These are phyloP conservation scores for Drosophila neocordata DNA, from an alignment of 1,140 invertebrate species.

Conservation along the genomic window DNA sequence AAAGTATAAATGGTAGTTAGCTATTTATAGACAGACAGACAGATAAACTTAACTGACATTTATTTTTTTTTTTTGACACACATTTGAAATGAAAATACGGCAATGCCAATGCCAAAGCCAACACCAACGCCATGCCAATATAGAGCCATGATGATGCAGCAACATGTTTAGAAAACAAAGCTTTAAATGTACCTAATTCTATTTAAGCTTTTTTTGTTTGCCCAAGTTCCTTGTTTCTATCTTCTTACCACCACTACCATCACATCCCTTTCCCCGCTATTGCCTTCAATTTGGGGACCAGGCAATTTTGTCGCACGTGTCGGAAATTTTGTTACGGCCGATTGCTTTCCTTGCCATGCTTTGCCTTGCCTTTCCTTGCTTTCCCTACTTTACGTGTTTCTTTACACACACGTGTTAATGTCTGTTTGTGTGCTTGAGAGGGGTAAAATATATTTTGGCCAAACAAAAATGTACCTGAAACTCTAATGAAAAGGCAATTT, in stretches of 20 bases:
- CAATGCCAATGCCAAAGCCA: constrained; percentile 16
- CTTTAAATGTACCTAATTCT: constrained; percentile 12
- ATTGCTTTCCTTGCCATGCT: constrained; percentile 65
- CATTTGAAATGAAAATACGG: constrained; percentile 22
- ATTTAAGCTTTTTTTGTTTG: constrained; percentile 46
- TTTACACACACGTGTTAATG: neutral
- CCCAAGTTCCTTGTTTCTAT: constrained; percentile 17
- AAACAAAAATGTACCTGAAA: constrained; percentile 22
- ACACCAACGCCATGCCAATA: constrained; percentile 14
- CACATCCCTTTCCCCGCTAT: constrained; percentile 17
- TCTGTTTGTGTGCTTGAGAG: constrained; percentile 4
- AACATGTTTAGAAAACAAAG: constrained; percentile 14
- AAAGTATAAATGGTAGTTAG: constrained; percentile 22
- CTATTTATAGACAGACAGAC: constrained; percentile 36
- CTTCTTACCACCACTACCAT: constrained; percentile 7
- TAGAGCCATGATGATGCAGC: constrained; percentile 32
- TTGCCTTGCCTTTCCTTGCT: neutral
- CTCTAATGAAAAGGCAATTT: constrained; percentile 70
- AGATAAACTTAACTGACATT: constrained; percentile 8
- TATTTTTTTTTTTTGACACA: constrained; percentile 29
- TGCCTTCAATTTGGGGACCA: constrained; percentile 22
- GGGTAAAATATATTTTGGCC: constrained; percentile 31
- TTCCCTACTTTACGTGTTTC: neutral
- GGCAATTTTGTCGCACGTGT: constrained; percentile 79
- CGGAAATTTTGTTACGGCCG: constrained; percentile 79